Base-by-base conservation (phyloP, 2,797 vertebrate species). In the Enteromius paludinosus region DNA sequence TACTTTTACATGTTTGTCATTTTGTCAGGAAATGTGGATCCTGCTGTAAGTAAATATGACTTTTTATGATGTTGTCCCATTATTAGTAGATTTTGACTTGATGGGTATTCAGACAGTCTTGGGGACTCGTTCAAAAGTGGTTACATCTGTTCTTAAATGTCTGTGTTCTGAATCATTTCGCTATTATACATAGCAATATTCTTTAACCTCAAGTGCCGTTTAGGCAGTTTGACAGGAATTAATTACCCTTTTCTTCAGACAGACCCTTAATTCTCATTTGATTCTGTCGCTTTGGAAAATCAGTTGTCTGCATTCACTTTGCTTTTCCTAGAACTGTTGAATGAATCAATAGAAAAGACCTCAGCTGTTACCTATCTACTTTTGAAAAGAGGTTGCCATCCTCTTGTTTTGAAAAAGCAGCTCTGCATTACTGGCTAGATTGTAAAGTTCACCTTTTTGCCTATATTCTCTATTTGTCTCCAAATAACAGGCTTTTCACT, bases 211-310 rank as follows among this genome's bases (percentile, higher is more conserved):
- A 18, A 2, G 3, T 18, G 61, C 14, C 7, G 7, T 64, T 64
- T 64, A 33, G 5, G 25, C 28, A 64, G 28, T 64, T 33, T 18
- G 61, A 64, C 61, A 18, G 7, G 2, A 64, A 4, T 33, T 1
- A 64, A 17, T 64, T 33, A 14, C 3, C 28, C 61, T 64, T 64
- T 1, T 3, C 15, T 64, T 64, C 25, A 64, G 30, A 35, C 30
- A 64, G 28, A 64, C 82, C 75, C 76, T 88, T 86, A 84, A 86
- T 59, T 28, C 75, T 69, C 49, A 23, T 75, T 81, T 70, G 45
- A 66, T 33, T 62, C 2, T 61, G 18, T 82, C 61, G 11, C 56
- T 69, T 77, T 35, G 41, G 69, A 47, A 43, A 2, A n/a, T 83
- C 82, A 78, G 30, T 66, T 20, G 81, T 54, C 17, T 77, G 56